Evolutionary conservation across 2,797 vertebrate species (phyloP).

Genomic region (Xerus rutilus): DNA sequence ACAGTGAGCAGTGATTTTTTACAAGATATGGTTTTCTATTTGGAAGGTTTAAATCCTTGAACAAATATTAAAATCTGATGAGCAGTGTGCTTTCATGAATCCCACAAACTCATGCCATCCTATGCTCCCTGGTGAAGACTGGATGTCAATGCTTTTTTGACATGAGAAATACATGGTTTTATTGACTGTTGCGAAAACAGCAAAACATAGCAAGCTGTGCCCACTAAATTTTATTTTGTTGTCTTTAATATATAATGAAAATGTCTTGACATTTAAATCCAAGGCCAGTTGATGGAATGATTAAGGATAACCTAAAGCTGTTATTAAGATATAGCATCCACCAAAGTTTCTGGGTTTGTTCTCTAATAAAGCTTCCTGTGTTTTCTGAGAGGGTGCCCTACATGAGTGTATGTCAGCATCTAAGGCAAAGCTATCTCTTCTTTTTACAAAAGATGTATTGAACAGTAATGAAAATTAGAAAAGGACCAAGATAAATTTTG

Average conservation of each 20-base stretch:
- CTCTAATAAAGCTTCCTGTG: background rate
- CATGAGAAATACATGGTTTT: background rate
- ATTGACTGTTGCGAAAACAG: background rate
- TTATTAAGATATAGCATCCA: constrained; percentile 49
- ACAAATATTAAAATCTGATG: background rate
- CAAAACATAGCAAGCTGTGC: background rate
- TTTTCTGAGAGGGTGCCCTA: background rate
- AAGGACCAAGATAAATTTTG: background rate
- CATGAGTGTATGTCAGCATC: background rate
- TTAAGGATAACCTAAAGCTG: background rate
- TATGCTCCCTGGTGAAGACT: background rate
- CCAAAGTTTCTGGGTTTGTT: background rate
- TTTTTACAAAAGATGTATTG: background rate
- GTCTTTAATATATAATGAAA: constrained; percentile 37
- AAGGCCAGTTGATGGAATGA: constrained; percentile 38
- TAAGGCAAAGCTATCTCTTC: background rate
- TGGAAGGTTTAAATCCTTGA: constrained; percentile 26
- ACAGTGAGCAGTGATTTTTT: background rate
- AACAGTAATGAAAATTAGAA: background rate
- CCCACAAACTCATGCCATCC: background rate
- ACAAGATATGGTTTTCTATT: background rate
- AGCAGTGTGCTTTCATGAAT: background rate
- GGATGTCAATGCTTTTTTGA: background rate
- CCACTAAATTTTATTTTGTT: background rate
- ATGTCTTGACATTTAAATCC: constrained; percentile 41